phyloP scores from a whole-genome alignment of 2,797 vertebrate species.

The Chelon labrosus region DNA sequence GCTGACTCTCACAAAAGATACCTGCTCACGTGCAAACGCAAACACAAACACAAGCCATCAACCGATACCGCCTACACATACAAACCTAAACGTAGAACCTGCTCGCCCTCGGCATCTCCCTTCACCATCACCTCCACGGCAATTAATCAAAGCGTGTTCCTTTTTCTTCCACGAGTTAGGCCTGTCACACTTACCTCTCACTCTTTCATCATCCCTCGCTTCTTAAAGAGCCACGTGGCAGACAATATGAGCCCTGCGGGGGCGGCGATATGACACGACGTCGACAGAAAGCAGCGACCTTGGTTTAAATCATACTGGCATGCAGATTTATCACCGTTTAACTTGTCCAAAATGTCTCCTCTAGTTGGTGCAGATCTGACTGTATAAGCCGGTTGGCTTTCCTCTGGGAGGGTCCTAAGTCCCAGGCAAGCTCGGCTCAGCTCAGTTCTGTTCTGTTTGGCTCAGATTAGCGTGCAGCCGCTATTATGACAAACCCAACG shows the following conservation, averaged over 20 bases:
- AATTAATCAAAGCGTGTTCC: conserved; percentile 84
- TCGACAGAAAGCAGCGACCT: conserved; percentile 75
- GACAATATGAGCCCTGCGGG: conserved; percentile 76
- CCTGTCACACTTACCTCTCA: conserved; percentile 80
- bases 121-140: conserved; percentile 72
- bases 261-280: conserved; percentile 78
- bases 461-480: conserved; percentile 30
- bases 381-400: conserved; percentile 66
- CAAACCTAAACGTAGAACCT: conserved; percentile 52
- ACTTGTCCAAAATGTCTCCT: conserved; percentile 86
- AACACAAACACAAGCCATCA: conserved; percentile 54
- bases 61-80: conserved; percentile 32
- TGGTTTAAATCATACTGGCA: conserved; percentile 84
- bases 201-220: conserved; percentile 81
- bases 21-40: conserved; percentile 41
- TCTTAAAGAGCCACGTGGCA: conserved; percentile 75
- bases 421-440: conserved; percentile 54
- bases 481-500: conserved; percentile 20
- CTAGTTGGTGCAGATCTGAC: conserved; percentile 83
- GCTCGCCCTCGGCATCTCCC: conserved; percentile 65
- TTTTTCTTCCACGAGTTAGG: conserved; percentile 71
- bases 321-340: conserved; percentile 87
- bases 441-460: conserved; percentile 51
- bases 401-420: conserved; percentile 58
- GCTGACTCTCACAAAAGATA: conserved; percentile 19